Conservation (phyloP, 1,140 invertebrate genomes). For the Nasonia vitripennis region DNA sequence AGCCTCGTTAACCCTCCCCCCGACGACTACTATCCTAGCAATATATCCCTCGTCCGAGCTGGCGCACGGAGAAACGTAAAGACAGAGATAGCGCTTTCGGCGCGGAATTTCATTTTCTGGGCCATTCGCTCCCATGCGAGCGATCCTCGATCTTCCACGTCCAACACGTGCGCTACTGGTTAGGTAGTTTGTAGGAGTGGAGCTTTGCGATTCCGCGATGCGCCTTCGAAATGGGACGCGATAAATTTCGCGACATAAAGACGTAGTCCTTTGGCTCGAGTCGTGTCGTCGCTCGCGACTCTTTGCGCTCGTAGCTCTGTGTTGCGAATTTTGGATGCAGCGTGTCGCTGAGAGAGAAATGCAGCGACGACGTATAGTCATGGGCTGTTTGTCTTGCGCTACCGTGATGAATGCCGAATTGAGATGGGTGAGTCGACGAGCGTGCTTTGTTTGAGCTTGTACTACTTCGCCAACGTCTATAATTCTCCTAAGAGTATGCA, state of each 20-base stretch:
- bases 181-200: constrained; percentile 11
- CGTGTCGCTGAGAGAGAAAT: too few species aligned
- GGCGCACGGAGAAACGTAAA: not conserved
- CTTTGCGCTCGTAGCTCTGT: too few species aligned
- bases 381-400: too few species aligned
- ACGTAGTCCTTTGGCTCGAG: not conserved
- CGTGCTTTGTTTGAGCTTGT: too few species aligned
- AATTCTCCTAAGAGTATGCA: too few species aligned
- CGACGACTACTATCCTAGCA: not conserved
- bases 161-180: not conserved
- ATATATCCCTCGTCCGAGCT: not conserved
- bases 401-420: too few species aligned
- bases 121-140: constrained; percentile 54
- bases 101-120: constrained; percentile 66
- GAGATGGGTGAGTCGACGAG: too few species aligned
- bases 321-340: too few species aligned
- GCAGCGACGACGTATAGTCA: too few species aligned
- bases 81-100: constrained; percentile 20
- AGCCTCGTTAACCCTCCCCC: constrained; percentile 8
- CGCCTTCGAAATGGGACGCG: constrained; percentile 7
- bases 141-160: constrained; percentile 7
- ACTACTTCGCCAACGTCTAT: too few species aligned
- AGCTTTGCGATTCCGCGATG: constrained; percentile 29
- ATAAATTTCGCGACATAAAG: constrained; percentile 47
- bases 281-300: not conserved